Percentiles rank a stretch among this genome's conserved stretches.
phyloP scores from a whole-genome alignment of 2,888 invertebrate species.

The Bembecia ichneumoniformis region DNA sequence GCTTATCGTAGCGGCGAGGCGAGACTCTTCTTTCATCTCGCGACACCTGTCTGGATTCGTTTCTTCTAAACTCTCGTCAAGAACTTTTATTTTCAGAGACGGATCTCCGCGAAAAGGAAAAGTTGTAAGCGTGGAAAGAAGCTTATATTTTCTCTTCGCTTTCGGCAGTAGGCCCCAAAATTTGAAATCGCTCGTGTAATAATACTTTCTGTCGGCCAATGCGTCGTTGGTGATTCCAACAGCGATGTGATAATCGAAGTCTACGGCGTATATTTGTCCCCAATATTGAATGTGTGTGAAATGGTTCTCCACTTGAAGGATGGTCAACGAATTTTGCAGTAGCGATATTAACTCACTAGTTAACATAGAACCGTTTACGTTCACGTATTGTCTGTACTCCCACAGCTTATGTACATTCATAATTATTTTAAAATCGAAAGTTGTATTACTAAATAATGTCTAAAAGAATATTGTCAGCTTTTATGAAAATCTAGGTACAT shows the following conservation, averaged over 20 bases:
- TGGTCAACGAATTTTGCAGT: conserved; percentile 82
- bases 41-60: conserved; percentile 48
- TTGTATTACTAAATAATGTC: neutral
- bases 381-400: conserved; percentile 58
- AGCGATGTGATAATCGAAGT: conserved; percentile 86
- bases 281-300: conserved; percentile 87
- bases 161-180: conserved; percentile 75
- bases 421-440: neutral
- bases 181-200: conserved; percentile 81
- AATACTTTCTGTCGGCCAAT: conserved; percentile 79
- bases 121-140: conserved; percentile 47
- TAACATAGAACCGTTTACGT: conserved; percentile 77
- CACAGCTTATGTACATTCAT: conserved; percentile 63
- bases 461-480: neutral
- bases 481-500: neutral
- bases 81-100: conserved; percentile 56
- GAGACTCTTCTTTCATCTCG: conserved; percentile 82
- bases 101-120: conserved; percentile 69
- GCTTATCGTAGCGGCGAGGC: conserved; percentile 80
- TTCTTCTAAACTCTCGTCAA: conserved; percentile 58
- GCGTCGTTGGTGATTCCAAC: conserved; percentile 86
- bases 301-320: conserved; percentile 88
- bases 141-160: conserved; percentile 56
- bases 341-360: conserved; percentile 80
- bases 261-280: conserved; percentile 85